These are phyloP conservation scores for Platichthys flesus DNA, from an alignment of 2,113 vertebrate species.

Conservation along the genomic window DNA sequence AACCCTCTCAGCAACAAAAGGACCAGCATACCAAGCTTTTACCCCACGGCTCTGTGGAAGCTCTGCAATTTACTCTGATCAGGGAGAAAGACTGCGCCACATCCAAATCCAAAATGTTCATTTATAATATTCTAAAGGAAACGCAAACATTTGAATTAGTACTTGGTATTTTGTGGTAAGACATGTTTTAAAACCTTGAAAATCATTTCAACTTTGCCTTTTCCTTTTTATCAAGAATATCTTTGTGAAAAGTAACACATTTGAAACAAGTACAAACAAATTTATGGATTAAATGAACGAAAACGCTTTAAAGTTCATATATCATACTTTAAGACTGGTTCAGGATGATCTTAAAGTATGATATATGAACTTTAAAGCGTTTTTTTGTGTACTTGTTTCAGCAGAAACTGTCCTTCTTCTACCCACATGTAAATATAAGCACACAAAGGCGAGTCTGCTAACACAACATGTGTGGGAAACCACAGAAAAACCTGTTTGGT, in stretches of 20 bases:
- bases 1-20: constrained; percentile 55
- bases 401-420: not conserved
- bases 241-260: too few relatives aligned
- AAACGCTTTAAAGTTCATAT: too few relatives aligned
- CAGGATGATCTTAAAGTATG: too few relatives aligned
- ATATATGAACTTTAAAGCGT: too few relatives aligned
- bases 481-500: constrained; percentile 2
- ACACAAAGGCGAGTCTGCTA: constrained; percentile 3
- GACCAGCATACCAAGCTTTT: constrained; percentile 38
- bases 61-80: constrained; percentile 24
- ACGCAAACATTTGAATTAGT: too few relatives aligned
- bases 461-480: constrained; percentile 35
- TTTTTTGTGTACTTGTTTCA: too few relatives aligned
- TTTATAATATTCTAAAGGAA: too few relatives aligned
- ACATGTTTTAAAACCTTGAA: too few relatives aligned
- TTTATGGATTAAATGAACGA: not conserved
- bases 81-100: not conserved
- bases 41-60: constrained; percentile 37
- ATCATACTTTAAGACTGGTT: not conserved
- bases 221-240: too few relatives aligned
- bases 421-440: constrained; percentile 3
- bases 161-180: too few relatives aligned
- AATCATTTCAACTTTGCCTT: too few relatives aligned
- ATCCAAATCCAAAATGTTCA: not conserved
- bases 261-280: not conserved